Evolutionary conservation across 2,113 vertebrate genomes (phyloP).

Genomic region (Myrmophylax atrothorax): DNA sequence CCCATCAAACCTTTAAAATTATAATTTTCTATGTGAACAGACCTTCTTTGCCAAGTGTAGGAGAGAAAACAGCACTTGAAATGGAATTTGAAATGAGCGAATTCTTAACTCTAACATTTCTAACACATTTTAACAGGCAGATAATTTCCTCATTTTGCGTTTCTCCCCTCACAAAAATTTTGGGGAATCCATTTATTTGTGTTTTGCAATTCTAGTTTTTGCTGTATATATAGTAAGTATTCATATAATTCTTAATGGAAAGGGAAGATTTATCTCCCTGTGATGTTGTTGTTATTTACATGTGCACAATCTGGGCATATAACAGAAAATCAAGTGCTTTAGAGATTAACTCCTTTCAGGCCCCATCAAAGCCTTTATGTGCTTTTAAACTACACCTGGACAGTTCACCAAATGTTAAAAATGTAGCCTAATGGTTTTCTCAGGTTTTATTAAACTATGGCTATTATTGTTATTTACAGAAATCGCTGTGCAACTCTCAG

Average conservation of each 20-base stretch:
- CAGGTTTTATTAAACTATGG: background rate
- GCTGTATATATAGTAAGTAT: background rate
- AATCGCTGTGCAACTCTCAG: background rate
- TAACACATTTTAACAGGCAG: background rate
- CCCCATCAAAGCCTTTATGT: background rate
- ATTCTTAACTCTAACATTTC: background rate
- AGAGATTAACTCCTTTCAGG: background rate
- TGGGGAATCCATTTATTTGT: background rate
- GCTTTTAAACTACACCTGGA: background rate
- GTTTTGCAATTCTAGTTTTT: background rate
- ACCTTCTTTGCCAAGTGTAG: background rate
- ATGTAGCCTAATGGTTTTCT: background rate
- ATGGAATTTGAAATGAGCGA: background rate
- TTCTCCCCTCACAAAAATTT: background rate
- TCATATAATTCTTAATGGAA: background rate
- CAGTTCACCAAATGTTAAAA: background rate
- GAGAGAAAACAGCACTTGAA: background rate
- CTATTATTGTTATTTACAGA: conserved; percentile 49
- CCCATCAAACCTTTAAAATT: background rate
- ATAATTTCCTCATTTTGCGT: background rate
- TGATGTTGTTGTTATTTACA: background rate
- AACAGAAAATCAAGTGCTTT: background rate
- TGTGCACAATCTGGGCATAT: background rate
- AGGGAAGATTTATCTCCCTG: background rate
- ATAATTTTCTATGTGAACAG: background rate